Evolutionary conservation across 1,140 invertebrate species (phyloP).

Genomic region (Sitobion miscanthi): DNA sequence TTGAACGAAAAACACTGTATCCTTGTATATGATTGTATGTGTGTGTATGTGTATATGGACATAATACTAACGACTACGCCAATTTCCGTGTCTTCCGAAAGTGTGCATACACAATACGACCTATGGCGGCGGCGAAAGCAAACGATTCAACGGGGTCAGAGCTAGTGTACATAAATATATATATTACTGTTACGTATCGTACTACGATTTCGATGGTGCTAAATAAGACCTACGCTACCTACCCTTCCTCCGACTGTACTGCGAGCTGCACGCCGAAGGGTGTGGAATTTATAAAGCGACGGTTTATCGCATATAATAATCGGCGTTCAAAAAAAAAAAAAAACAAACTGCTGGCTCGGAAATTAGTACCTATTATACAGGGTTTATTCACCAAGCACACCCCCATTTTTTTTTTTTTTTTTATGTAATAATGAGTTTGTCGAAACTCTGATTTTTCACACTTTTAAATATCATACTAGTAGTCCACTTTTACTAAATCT

Average conservation of each 20-base stretch:
- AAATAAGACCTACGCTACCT: neutral
- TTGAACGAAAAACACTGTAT: neutral
- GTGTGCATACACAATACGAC: neutral
- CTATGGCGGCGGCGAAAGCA: neutral
- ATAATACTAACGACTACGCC: constrained; percentile 18
- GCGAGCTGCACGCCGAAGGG: neutral
- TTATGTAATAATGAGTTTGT: too few species aligned
- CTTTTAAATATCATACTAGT: too few species aligned
- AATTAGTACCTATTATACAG: neutral
- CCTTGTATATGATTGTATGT: neutral
- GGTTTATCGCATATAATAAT: neutral
- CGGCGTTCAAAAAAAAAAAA: neutral
- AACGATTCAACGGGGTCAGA: neutral
- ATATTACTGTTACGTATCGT: neutral
- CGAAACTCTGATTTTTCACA: too few species aligned
- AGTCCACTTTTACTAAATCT: too few species aligned
- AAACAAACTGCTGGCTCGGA: neutral
- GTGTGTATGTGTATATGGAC: neutral
- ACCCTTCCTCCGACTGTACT: neutral
- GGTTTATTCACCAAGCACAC: too few species aligned
- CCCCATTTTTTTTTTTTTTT: too few species aligned
- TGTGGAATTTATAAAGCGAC: neutral
- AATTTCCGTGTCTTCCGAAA: constrained; percentile 5
- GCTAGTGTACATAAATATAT: neutral
- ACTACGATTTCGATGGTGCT: neutral